Conservation (phyloP, 2,888 invertebrate genomes). For the Pseudeuparius sepicola region DNA sequence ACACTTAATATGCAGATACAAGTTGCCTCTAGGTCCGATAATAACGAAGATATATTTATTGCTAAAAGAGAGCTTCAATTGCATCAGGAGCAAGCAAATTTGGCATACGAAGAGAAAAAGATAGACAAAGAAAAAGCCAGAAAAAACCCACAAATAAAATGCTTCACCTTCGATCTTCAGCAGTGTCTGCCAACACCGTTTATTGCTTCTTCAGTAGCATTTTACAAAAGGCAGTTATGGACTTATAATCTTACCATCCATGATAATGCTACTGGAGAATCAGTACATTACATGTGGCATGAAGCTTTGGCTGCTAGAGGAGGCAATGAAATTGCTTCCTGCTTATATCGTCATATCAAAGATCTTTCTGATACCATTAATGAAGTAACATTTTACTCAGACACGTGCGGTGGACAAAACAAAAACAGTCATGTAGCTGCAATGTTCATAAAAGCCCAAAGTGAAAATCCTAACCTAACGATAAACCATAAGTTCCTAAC, state of each 20-base stretch:
- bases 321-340: constrained; percentile 15
- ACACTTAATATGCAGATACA: constrained; percentile 3
- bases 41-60: background rate
- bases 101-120: constrained; percentile 12
- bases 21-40: constrained; percentile 1
- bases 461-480: constrained; percentile 4
- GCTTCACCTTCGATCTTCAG: constrained; percentile 14
- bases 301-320: constrained; percentile 11
- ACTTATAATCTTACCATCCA: constrained; percentile 13
- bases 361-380: constrained; percentile 8
- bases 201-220: too few species aligned
- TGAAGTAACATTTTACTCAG: constrained; percentile 15
- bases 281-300: constrained; percentile 15
- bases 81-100: too few species aligned
- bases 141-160: constrained; percentile 5
- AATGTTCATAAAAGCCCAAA: constrained; percentile 16
- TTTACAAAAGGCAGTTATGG: constrained; percentile 17
- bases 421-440: constrained; percentile 15
- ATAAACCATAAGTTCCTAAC: constrained; percentile 19
- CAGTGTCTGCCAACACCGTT: constrained; percentile 13
- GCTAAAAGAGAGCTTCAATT: constrained; percentile 3
- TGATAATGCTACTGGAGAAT: constrained; percentile 9
- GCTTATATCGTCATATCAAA: constrained; percentile 9
- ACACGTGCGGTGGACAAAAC: constrained; percentile 16
- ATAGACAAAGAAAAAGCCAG: constrained; percentile 4